A percentile compares a stretch with the other conserved stretches of the same genome.
Evolutionary conservation across 1,140 invertebrate species (phyloP).

Genomic region (Pachypsylla venusta): DNA sequence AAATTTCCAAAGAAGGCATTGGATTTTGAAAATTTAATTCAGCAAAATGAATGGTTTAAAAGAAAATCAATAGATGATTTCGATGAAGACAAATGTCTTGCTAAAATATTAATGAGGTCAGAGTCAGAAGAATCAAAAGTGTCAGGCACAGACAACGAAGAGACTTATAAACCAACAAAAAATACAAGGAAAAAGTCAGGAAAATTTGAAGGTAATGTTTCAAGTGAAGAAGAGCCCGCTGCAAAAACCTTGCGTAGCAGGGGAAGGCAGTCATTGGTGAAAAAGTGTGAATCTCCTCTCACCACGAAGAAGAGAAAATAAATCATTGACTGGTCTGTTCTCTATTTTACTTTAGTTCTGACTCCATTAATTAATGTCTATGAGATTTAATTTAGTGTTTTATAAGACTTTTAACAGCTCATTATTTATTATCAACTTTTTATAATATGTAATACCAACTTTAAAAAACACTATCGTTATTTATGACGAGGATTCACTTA

Average conservation of each 20-base stretch:
- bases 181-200: background rate
- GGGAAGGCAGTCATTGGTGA: background rate
- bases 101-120: background rate
- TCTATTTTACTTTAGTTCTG: too few relatives aligned
- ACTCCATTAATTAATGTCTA: too few relatives aligned
- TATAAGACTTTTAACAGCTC: too few relatives aligned
- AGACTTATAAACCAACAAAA: background rate
- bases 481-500: too few relatives aligned
- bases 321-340: too few relatives aligned
- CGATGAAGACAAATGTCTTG: background rate
- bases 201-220: background rate
- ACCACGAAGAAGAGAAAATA: background rate
- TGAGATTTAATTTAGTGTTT: too few relatives aligned
- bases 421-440: too few relatives aligned
- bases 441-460: too few relatives aligned
- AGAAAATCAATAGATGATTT: background rate
- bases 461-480: too few relatives aligned
- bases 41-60: background rate
- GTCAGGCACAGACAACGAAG: background rate
- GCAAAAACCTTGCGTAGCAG: background rate
- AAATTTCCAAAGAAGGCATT: background rate
- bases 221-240: background rate
- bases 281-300: background rate
- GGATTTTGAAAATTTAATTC: background rate
- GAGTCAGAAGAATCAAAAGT: slow-evolving; percentile 7